Base-by-base conservation (phyloP, 2,797 vertebrate species). In the Sebastiscus albofasciatus region DNA sequence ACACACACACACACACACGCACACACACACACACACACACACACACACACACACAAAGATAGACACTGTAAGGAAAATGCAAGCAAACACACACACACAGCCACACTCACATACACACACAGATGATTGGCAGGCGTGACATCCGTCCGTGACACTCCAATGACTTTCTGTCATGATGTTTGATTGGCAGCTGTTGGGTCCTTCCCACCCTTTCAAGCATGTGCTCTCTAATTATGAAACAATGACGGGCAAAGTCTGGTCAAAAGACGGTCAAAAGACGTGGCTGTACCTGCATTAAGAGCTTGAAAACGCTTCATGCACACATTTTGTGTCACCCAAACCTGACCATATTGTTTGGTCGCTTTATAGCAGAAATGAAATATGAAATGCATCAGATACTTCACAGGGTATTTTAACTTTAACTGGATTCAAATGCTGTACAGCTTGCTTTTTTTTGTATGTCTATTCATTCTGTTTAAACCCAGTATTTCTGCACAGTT, bases 211-310 rank as follows among this genome's bases (percentile, higher is more conserved):
- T 39, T 87, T 77, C 69, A 83, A 85, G 76, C 79, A 81, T 84
- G 89, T 81, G 86, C 85, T 87, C 77, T 90, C 82, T 94, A 94
- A 95, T 94, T 92, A 94, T 83, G 75, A 90, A 92, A 91, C 93
- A 93, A 93, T 93, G 87, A 87, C 60, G 39, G 54, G 75, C 55
- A n/a, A 54, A 24, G 82, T 77, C 84, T 86, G 82, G 83, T 82
- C 86, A 90, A 75, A 77, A 69, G 69, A 65, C n/a, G 82, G 83
- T 82, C 86, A 90, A 75, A 77, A 69, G 69, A 65, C n/a, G 6
- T 20, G 4, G 2, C 27, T 75, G 29, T 24, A 29, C 22, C 59
- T 52, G 64, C 72, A 65, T 24, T n/a, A 58, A 75, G 34, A 66
- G 46, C 49, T 62, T 26, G 1, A 34, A 81, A 52, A 20, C 29